A percentile compares a stretch with the other conserved stretches of the same genome.
phyloP scores from a whole-genome alignment of 2,888 invertebrate genomes.

The Sisyra nigra region DNA sequence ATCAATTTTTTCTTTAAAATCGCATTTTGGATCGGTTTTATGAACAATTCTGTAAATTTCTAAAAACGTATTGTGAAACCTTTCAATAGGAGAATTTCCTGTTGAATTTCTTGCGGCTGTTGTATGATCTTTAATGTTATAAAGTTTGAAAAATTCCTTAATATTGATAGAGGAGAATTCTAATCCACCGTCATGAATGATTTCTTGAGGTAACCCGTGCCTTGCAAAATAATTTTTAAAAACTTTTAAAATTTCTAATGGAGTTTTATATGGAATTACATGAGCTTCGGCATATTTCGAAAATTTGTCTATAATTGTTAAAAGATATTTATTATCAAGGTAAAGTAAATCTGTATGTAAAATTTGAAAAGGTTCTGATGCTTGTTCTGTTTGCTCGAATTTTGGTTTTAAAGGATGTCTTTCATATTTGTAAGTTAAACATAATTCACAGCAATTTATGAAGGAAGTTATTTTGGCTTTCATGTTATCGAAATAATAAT shows the following conservation, averaged over 20 bases:
- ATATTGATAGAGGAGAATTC: slow-evolving; percentile 13
- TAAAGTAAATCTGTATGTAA: slow-evolving; percentile 7
- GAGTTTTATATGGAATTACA: not conserved
- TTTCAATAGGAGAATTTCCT: slow-evolving; percentile 13
- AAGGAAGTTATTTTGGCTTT: slow-evolving; percentile 5
- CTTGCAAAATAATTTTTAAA: not conserved
- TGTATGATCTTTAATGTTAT: slow-evolving; percentile 14
- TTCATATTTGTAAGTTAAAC: slow-evolving; percentile 6
- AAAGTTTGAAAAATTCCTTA: slow-evolving; percentile 11
- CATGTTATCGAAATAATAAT: slow-evolving; percentile 11
- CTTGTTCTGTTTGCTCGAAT: slow-evolving; percentile 4
- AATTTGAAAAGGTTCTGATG: slow-evolving; percentile 9
- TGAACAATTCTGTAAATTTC: not conserved
- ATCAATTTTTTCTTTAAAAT: not conserved
- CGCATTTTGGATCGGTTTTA: not conserved
- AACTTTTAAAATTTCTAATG: not conserved
- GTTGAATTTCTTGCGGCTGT: slow-evolving; percentile 9
- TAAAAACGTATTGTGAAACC: slow-evolving; percentile 12
- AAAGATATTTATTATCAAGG: slow-evolving; percentile 11
- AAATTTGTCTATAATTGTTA: slow-evolving; percentile 14
- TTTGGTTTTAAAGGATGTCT: too few relatives aligned
- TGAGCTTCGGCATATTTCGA: slow-evolving; percentile 14
- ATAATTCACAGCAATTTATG: slow-evolving; percentile 9
- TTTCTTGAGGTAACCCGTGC: slow-evolving; percentile 7
- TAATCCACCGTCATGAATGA: slow-evolving; percentile 12